phyloP scores from a whole-genome alignment of 2,113 vertebrate genomes.

The Nestor notabilis region DNA sequence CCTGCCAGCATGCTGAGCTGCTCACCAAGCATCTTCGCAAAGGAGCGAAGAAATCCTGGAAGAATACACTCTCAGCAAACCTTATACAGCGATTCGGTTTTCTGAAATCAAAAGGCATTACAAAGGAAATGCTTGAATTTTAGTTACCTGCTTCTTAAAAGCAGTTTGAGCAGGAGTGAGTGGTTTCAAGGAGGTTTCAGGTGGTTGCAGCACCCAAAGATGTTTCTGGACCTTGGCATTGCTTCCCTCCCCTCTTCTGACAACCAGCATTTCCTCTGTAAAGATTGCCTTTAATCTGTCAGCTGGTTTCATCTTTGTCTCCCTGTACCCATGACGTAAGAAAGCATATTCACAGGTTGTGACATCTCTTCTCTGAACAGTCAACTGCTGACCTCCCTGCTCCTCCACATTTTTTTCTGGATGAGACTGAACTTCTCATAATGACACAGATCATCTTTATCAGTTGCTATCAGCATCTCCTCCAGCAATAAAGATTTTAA shows the following conservation, averaged over 20 bases:
- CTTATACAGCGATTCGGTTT: neutral
- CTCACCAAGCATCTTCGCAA: accelerated
- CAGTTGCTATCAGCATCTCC: neutral
- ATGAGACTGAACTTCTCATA: neutral
- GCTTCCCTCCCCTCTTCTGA: neutral
- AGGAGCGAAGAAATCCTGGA: neutral
- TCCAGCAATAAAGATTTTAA: neutral
- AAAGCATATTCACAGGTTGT: neutral
- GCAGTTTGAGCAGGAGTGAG: neutral
- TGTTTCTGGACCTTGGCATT: neutral
- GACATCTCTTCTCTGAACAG: neutral
- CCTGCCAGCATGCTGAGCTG: accelerated
- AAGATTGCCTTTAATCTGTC: neutral
- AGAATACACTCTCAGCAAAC: accelerated
- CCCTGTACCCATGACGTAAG: neutral
- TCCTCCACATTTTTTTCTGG: neutral
- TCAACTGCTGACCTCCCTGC: neutral
- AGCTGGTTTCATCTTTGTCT: neutral
- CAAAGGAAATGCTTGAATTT: neutral
- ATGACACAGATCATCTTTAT: neutral
- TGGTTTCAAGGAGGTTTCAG: neutral
- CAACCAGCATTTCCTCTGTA: neutral
- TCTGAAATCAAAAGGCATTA: neutral
- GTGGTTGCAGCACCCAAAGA: neutral
- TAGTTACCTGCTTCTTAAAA: neutral